Evolutionary conservation across 53 echinoderm and acorn worm genomes (phyloP).

Genomic region (Stichopus horrens): DNA sequence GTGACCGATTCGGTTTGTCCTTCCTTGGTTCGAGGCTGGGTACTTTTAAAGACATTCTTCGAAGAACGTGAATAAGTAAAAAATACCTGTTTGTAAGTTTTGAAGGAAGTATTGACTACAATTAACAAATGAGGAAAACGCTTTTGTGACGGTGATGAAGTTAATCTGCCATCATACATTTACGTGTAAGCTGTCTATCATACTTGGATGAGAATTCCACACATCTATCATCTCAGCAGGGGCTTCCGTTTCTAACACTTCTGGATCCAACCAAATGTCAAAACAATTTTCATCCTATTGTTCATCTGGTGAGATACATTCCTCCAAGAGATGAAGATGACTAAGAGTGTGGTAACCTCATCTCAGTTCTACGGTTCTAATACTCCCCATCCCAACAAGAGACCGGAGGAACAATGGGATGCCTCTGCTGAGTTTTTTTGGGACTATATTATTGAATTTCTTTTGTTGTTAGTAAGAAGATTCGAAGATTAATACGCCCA

Average conservation of each 20-base stretch:
- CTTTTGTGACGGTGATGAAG: too few species aligned
- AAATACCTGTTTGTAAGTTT: too few species aligned
- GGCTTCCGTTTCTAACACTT: slow-evolving; percentile 31
- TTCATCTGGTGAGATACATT: neutral
- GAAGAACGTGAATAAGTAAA: too few species aligned
- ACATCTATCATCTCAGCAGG: slow-evolving; percentile 22
- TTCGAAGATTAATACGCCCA: neutral
- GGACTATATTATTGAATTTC: neutral
- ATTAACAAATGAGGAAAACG: too few species aligned
- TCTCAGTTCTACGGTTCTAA: neutral
- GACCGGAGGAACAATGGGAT: neutral
- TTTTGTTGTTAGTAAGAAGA: neutral
- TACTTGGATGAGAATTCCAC: neutral
- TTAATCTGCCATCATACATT: too few species aligned
- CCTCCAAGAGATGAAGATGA: neutral
- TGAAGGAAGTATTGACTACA: too few species aligned
- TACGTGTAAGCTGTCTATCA: neutral
- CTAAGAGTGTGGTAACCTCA: neutral
- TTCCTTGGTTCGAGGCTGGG: too few species aligned
- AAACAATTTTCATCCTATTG: slow-evolving; percentile 16
- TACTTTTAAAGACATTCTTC: too few species aligned
- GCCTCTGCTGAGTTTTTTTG: neutral
- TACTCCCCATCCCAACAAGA: neutral
- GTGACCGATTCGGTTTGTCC: too few species aligned
- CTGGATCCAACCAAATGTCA: slow-evolving; percentile 8